Evolutionary conservation across 2,797 vertebrate genomes (phyloP).

Genomic region (Varecia variegata): DNA sequence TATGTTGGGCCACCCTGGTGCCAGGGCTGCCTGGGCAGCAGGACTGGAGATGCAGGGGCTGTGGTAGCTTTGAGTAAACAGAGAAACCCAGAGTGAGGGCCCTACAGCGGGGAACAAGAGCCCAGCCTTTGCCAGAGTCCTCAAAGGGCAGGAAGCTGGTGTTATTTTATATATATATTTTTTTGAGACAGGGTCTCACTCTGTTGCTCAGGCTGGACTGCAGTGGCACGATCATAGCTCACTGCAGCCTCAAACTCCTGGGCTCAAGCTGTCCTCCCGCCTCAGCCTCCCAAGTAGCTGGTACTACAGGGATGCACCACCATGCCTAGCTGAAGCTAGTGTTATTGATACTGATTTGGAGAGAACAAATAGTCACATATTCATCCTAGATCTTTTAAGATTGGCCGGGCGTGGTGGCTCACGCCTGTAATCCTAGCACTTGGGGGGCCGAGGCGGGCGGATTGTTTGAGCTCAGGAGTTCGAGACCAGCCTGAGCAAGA

Average conservation of each 20-base stretch:
- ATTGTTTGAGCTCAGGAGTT: too few relatives aligned
- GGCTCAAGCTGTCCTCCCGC: too few relatives aligned
- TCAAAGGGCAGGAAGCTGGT: background rate
- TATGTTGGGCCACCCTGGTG: background rate
- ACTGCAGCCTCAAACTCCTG: too few relatives aligned
- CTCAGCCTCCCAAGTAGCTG: too few relatives aligned
- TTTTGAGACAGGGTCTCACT: too few relatives aligned
- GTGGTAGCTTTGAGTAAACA: background rate
- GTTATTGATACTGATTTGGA: background rate
- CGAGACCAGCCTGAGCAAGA: too few relatives aligned
- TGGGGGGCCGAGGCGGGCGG: too few relatives aligned
- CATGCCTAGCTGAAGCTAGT: background rate
- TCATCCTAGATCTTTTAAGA: background rate
- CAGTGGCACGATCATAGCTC: too few relatives aligned
- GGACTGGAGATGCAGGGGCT: background rate
- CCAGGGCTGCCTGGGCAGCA: fast-evolving
- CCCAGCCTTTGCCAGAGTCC: background rate
- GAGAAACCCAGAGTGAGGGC: background rate
- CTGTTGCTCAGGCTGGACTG: too few relatives aligned
- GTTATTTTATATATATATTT: background rate
- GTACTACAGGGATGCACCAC: too few relatives aligned
- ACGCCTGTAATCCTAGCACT: too few relatives aligned
- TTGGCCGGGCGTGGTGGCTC: too few relatives aligned
- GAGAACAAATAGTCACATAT: background rate
- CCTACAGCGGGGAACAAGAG: background rate